Conservation (phyloP, 2,888 invertebrate genomes). For the Caenorhabditis auriculariae region DNA sequence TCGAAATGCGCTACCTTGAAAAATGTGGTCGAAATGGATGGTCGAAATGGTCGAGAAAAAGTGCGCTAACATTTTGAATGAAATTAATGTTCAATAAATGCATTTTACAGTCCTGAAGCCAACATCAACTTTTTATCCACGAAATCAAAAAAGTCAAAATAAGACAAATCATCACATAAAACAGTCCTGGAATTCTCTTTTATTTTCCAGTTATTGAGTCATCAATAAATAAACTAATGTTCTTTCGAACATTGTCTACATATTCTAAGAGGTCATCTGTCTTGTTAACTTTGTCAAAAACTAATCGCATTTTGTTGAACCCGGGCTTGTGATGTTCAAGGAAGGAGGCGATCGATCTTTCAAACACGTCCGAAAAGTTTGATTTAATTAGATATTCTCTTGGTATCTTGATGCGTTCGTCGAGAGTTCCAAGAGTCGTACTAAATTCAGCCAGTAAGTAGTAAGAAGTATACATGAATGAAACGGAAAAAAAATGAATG, state of each 20-base stretch:
- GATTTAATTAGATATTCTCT: conserved; percentile 13
- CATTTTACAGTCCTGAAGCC: conserved; percentile 6
- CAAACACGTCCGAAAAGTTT: conserved; percentile 17
- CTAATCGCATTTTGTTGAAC: conserved; percentile 8
- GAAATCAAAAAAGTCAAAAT: too few species aligned
- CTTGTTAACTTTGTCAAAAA: conserved; percentile 12
- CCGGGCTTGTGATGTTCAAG: conserved; percentile 12
- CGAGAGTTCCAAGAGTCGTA: conserved; percentile 16
- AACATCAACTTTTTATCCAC: too few species aligned
- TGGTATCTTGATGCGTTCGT: conserved; percentile 19
- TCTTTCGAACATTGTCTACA: conserved; percentile 23
- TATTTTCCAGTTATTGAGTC: too few species aligned
- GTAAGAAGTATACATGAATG: conserved; percentile 6
- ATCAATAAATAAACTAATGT: conserved; percentile 25
- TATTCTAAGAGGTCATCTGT: conserved; percentile 23
- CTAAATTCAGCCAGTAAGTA: too few species aligned
- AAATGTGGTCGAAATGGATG: too few species aligned
- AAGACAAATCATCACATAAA: too few species aligned
- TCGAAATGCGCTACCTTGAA: too few species aligned
- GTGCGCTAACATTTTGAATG: too few species aligned
- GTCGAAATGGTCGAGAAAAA: too few species aligned
- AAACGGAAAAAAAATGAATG: too few species aligned
- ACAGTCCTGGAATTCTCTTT: too few species aligned
- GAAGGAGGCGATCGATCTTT: conserved; percentile 9
- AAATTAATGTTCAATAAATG: too few species aligned